A percentile compares a stretch with the other conserved stretches of the same genome.
phyloP scores from a whole-genome alignment of 2,888 invertebrate species.

The Sinotaia quadrata region DNA sequence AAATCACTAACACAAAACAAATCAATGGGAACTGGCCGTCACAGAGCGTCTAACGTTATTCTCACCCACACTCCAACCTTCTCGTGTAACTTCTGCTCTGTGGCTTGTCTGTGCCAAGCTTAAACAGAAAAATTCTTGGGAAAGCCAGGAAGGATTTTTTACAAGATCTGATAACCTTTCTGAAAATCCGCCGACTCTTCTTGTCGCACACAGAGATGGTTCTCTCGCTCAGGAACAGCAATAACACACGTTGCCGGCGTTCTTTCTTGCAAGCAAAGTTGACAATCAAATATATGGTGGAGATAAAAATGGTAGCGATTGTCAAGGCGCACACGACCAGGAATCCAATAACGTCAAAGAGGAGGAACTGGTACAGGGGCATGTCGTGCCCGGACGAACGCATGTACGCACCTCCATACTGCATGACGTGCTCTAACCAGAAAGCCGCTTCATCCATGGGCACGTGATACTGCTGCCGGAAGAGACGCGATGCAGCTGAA shows the following conservation, averaged over 20 bases:
- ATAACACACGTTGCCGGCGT: slow-evolving; percentile 1
- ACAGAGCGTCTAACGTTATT: not conserved
- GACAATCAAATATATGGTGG: not conserved
- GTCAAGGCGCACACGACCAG: slow-evolving; percentile 21
- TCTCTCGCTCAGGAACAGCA: slow-evolving; percentile 18
- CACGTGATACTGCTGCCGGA: slow-evolving; percentile 31
- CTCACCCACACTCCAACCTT: slow-evolving; percentile 17
- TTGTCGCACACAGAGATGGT: slow-evolving; percentile 6
- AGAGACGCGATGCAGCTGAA: slow-evolving; percentile 40
- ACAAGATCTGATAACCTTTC: slow-evolving; percentile 14
- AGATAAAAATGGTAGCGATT: not conserved
- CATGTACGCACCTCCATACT: slow-evolving; percentile 49
- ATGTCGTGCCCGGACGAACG: slow-evolving; percentile 36
- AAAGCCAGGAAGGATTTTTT: slow-evolving; percentile 22
- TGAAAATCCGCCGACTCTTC: slow-evolving; percentile 1
- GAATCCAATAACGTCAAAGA: slow-evolving; percentile 45
- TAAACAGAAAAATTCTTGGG: slow-evolving; percentile 1
- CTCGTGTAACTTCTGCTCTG: slow-evolving; percentile 8
- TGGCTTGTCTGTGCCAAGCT: not conserved
- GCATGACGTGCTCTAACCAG: slow-evolving; percentile 53
- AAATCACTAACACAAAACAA: not conserved
- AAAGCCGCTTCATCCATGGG: slow-evolving; percentile 45
- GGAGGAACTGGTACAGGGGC: slow-evolving; percentile 48
- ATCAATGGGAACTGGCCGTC: not conserved
- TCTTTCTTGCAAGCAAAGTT: slow-evolving; percentile 8